Evolutionary conservation across 2,797 vertebrate genomes (phyloP), one percentile per base, ranked within the genome.

Genomic region (Xiphorhynchus erythropygius): DNA sequence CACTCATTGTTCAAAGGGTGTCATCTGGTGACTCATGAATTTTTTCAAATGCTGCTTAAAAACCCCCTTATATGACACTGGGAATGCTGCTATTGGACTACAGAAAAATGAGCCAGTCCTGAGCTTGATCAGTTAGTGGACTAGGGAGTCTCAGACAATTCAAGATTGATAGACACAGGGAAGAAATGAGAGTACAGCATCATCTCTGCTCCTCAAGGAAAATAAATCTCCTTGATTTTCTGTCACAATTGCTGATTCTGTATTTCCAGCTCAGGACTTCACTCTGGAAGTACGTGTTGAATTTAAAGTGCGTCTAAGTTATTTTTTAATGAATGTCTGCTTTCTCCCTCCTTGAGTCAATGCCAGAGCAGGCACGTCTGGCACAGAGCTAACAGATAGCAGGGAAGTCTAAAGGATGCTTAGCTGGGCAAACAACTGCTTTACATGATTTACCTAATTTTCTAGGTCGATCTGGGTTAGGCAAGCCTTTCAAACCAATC

Each of bases 211-310:
- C 80, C 71, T 91, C 14, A 14, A 28, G 37, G 60, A 86, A 94
- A 96, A 95, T 96, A 96, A 96, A 95, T 90, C 87, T 93, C 87
- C 71, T 92, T 94, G 92, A 96, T 97, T 96, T 96, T 91, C 41
- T 97, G 88, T 91, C 89, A 97, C 85, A 96, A 93, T 91, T 93
- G 70, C 87, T 89, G 70, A 92, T 94, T 80, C 63, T 92, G 60
- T 87, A 81, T 79, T 89, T 96, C 84, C 69, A 96, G 55, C 86
- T 94, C 91, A 92, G 84, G 83, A 76, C 90, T 95, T 89, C 56
- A 62, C 19, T 93, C 46, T 89, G 67, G 77, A 67, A 78, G 68
- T 84, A 91, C 7, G 55, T 87, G 77, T 53, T 97, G 91, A 96
- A 97, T 97, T 96, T 95, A 89, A 97, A 97, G 79, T 53, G 70